phyloP scores from a whole-genome alignment of 2,113 vertebrate species.

The Sapayoa aenigma region DNA sequence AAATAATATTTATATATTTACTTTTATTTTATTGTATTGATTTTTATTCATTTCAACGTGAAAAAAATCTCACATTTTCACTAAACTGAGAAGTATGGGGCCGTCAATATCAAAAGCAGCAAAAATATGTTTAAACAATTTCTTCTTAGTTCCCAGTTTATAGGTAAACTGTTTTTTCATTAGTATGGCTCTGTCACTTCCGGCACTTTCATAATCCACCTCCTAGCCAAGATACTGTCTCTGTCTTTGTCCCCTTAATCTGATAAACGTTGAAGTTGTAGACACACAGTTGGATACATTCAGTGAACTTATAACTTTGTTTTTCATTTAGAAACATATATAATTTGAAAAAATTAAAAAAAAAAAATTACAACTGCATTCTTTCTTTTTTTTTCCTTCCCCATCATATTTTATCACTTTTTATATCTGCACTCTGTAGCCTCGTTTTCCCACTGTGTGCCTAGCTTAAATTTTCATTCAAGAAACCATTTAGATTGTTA shows the following conservation, averaged over 20 bases:
- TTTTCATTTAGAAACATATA: neutral
- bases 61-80: neutral
- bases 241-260: neutral
- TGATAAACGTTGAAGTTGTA: rapidly evolving
- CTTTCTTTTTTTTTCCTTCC: neutral
- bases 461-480: neutral
- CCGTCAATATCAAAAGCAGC: neutral
- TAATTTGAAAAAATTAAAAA: neutral
- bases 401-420: neutral
- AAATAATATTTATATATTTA: neutral
- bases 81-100: neutral
- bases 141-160: neutral
- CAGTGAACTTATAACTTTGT: neutral
- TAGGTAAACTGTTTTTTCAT: neutral
- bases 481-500: neutral
- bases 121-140: neutral
- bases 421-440: neutral
- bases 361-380: neutral
- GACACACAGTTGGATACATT: neutral
- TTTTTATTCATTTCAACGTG: too few relatives aligned
- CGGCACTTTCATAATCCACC: neutral
- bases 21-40: too few relatives aligned
- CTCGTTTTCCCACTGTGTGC: neutral
- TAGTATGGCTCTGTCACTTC: neutral
- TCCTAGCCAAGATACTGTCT: too few relatives aligned